Percentiles rank a stretch among this genome's conserved stretches.
Evolutionary conservation across 2,888 invertebrate genomes (phyloP).

Genomic region (Rotaria sp.): DNA sequence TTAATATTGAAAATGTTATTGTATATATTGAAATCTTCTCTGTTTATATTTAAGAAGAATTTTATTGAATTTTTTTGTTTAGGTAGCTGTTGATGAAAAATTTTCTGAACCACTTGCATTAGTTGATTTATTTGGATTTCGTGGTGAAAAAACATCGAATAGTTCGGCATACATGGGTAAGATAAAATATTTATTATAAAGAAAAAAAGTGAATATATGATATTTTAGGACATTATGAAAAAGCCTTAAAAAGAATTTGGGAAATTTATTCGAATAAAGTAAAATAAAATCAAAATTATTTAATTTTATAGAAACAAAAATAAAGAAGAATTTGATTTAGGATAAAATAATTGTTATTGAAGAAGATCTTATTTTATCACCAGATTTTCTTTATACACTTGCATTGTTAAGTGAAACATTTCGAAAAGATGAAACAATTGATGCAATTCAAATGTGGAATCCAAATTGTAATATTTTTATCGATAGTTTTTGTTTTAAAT

Average conservation of each 20-base stretch:
- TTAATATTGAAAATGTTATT: constrained; percentile 56
- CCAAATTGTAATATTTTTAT: constrained; percentile 49
- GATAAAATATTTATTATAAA: background rate
- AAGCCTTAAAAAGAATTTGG: constrained; percentile 21
- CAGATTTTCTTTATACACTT: constrained; percentile 58
- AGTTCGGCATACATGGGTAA: constrained; percentile 49
- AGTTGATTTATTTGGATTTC: constrained; percentile 53
- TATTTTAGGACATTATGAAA: constrained; percentile 19
- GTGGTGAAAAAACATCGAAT: constrained; percentile 48
- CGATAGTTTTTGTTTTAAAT: background rate
- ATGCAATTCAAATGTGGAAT: constrained; percentile 57
- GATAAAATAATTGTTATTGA: constrained; percentile 55
- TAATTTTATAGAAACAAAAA: background rate
- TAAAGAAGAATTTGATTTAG: background rate
- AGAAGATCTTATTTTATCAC: constrained; percentile 57
- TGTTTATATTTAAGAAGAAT: background rate
- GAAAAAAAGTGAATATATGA: background rate
- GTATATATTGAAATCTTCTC: constrained; percentile 45
- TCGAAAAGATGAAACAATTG: constrained; percentile 52
- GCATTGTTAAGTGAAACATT: constrained; percentile 55
- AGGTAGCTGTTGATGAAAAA: constrained; percentile 50
- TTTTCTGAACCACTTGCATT: constrained; percentile 53
- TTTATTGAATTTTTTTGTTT: background rate
- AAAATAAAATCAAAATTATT: background rate
- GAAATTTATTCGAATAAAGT: constrained; percentile 2